phyloP scores from a whole-genome alignment of 2,888 invertebrate species.

The Rhagonycha lutea region DNA sequence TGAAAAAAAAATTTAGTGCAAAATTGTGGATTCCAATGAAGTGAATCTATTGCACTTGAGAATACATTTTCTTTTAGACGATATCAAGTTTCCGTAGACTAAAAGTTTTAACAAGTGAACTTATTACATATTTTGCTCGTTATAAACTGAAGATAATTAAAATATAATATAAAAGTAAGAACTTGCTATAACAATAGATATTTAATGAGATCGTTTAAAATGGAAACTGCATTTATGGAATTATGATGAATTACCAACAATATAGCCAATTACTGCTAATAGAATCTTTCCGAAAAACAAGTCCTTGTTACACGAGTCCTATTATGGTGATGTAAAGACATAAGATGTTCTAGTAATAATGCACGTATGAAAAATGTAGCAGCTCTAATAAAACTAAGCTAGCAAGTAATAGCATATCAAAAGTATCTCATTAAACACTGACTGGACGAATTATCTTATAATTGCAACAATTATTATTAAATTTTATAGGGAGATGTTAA shows the following conservation, averaged over 20 bases:
- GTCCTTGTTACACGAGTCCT: slow-evolving; percentile 43
- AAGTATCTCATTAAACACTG: slow-evolving; percentile 45
- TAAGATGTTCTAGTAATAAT: slow-evolving; percentile 35
- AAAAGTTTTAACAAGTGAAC: neutral
- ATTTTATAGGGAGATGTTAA: slow-evolving; percentile 45
- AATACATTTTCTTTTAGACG: neutral
- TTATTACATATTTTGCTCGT: neutral
- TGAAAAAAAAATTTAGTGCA: neutral
- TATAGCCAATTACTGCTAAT: slow-evolving; percentile 45
- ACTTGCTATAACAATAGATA: slow-evolving; percentile 2
- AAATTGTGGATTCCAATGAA: neutral
- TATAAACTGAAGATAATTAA: neutral
- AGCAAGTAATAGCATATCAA: slow-evolving; percentile 49
- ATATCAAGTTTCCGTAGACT: neutral
- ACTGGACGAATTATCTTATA: slow-evolving; percentile 46
- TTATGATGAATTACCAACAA: slow-evolving; percentile 19
- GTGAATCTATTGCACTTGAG: neutral
- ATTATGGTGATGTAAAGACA: slow-evolving; percentile 46
- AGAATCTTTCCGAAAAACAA: slow-evolving; percentile 46
- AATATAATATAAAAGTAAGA: slow-evolving; percentile 4
- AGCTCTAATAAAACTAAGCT: slow-evolving; percentile 45
- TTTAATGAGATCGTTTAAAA: slow-evolving; percentile 5
- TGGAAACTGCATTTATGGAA: slow-evolving; percentile 7
- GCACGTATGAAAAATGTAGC: slow-evolving; percentile 47
- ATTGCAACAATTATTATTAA: slow-evolving; percentile 52